Conservation (phyloP, 2,113 vertebrate species). For the Leuciscus idus region DNA sequence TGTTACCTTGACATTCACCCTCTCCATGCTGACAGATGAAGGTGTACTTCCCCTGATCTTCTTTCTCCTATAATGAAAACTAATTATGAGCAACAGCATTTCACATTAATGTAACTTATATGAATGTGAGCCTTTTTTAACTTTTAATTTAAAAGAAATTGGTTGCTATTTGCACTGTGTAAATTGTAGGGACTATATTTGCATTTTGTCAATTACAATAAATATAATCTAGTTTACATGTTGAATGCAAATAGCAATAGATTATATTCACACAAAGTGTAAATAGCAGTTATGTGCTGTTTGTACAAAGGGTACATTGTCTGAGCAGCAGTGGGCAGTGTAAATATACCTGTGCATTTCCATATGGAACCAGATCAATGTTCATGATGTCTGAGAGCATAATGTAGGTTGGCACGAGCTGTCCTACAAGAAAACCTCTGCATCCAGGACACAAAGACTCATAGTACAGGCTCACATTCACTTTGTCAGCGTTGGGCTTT, state of each 20-base stretch:
- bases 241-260: not conserved
- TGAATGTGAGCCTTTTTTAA: too few species aligned
- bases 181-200: not conserved
- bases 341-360: constrained; percentile 83
- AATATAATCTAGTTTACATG: not conserved
- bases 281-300: not conserved
- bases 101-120: not conserved
- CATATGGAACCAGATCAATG: constrained; percentile 86
- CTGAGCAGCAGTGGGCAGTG: not conserved
- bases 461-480: constrained; percentile 83
- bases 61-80: constrained; percentile 77
- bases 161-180: not conserved
- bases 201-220: not conserved
- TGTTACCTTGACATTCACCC: constrained; percentile 88
- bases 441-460: constrained; percentile 86
- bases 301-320: not conserved
- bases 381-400: constrained; percentile 77
- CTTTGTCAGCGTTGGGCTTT: not conserved
- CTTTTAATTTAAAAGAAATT: not conserved
- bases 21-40: constrained; percentile 90
- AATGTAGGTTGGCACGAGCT: constrained; percentile 82
- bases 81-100: not conserved
- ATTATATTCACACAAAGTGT: not conserved
- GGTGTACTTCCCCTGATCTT: constrained; percentile 70
- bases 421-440: constrained; percentile 65